These are phyloP conservation scores for Orius laevigatus DNA, from an alignment of 1,140 invertebrate genomes.

Conservation along the genomic window DNA sequence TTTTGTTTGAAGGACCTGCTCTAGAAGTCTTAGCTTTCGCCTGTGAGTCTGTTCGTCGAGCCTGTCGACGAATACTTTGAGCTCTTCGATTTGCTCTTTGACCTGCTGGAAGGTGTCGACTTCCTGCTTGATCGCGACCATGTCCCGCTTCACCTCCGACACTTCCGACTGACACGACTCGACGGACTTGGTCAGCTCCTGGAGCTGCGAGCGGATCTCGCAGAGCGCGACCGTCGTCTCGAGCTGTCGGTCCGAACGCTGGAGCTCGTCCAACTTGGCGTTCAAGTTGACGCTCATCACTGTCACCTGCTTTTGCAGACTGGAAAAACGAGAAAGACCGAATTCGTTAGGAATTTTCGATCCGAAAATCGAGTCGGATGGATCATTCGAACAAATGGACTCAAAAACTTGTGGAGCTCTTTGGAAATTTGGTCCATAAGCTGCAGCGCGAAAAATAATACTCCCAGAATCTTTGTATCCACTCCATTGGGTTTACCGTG, in stretches of 20 bases:
- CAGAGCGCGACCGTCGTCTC: conserved; percentile 78
- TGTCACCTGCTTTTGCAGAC: conserved; percentile 89
- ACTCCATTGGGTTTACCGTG: background rate
- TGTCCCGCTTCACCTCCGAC: conserved; percentile 67
- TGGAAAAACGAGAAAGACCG: conserved; percentile 26
- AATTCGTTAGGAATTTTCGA: background rate
- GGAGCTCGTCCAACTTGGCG: conserved; percentile 78
- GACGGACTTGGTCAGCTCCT: conserved; percentile 81
- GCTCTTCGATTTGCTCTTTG: conserved; percentile 83
- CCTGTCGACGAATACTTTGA: conserved; percentile 75
- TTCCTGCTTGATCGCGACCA: conserved; percentile 86
- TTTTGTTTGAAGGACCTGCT: conserved; percentile 51
- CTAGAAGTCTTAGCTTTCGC: conserved; percentile 66
- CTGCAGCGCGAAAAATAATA: background rate
- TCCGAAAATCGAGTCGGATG: too few species aligned
- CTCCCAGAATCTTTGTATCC: background rate
- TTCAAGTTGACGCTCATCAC: conserved; percentile 90
- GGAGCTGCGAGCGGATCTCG: conserved; percentile 76
- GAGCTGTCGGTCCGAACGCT: conserved; percentile 54
- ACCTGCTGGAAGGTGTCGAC: conserved; percentile 82
- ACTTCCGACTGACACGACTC: conserved; percentile 79
- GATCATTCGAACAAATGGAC: background rate
- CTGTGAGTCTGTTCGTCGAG: conserved; percentile 76
- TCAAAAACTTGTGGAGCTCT: background rate
- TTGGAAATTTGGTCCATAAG: background rate